Conservation (phyloP, 2,888 invertebrate species). For the Schizaphis graminum region DNA sequence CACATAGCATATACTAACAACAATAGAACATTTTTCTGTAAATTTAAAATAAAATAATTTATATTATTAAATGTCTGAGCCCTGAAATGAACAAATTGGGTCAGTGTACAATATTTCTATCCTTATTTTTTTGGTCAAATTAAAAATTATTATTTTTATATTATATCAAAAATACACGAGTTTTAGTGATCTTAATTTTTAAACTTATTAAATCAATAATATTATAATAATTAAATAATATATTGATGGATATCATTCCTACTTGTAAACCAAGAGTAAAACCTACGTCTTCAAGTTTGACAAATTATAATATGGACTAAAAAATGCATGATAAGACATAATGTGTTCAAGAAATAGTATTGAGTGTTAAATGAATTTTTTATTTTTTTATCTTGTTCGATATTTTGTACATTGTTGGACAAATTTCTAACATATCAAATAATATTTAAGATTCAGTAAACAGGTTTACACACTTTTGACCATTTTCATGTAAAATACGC, state of each 20-base stretch:
- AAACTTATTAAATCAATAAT: not conserved
- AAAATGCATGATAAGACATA: not conserved
- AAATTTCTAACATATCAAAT: not conserved
- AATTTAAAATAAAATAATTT: slow-evolving; percentile 15
- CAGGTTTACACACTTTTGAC: slow-evolving; percentile 39
- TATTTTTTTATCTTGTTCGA: not conserved
- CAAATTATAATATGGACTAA: not conserved
- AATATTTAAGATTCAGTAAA: slow-evolving; percentile 35
- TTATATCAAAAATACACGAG: not conserved
- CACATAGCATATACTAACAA: not conserved
- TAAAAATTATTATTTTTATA: not conserved
- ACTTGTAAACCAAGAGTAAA: not conserved
- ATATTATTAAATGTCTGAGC: not conserved
- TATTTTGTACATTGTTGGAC: not conserved
- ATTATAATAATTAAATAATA: not conserved
- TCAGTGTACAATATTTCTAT: not conserved
- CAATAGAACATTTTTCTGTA: not conserved
- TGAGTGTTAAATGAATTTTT: not conserved
- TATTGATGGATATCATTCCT: not conserved
- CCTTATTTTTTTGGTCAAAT: not conserved
- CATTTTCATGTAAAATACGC: slow-evolving; percentile 37
- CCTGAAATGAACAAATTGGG: not conserved
- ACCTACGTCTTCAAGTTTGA: not conserved
- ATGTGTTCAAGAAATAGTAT: not conserved
- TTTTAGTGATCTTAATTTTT: not conserved